These are phyloP conservation scores for Drosophila sproati DNA, from an alignment of 1,140 invertebrate genomes.

Conservation along the genomic window DNA sequence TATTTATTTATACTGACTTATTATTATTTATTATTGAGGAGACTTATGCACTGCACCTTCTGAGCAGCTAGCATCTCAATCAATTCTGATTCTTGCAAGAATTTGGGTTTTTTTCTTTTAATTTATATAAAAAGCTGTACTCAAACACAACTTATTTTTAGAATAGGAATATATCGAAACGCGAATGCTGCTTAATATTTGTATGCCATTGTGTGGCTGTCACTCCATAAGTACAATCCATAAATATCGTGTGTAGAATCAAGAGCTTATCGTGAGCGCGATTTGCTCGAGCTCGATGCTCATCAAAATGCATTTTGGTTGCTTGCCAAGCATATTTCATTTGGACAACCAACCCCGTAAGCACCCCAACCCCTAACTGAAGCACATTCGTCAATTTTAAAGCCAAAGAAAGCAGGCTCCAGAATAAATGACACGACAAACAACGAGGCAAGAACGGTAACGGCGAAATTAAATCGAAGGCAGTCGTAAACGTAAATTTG, in stretches of 20 bases:
- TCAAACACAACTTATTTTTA: too few relatives aligned
- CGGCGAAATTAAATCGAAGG: slow-evolving; percentile 52
- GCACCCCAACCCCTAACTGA: neutral
- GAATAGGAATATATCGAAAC: too few relatives aligned
- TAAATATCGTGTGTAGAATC: slow-evolving; percentile 64
- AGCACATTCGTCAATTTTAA: slow-evolving; percentile 74
- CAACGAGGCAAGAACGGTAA: slow-evolving; percentile 18
- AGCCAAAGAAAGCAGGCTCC: slow-evolving; percentile 48
- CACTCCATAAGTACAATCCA: slow-evolving; percentile 36
- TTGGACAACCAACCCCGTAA: neutral
- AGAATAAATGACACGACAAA: slow-evolving; percentile 16
- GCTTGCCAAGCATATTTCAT: slow-evolving; percentile 42
- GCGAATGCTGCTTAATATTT: neutral
- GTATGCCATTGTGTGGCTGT: neutral
- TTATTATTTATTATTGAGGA: too few relatives aligned
- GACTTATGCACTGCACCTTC: too few relatives aligned
- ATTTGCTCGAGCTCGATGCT: slow-evolving; percentile 70
- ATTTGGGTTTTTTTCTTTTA: too few relatives aligned
- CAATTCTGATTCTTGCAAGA: too few relatives aligned
- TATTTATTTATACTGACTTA: too few relatives aligned
- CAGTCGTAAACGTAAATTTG: slow-evolving; percentile 43
- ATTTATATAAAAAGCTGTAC: too few relatives aligned
- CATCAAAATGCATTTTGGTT: slow-evolving; percentile 67
- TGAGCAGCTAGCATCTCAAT: too few relatives aligned
- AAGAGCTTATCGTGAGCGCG: slow-evolving; percentile 59